A percentile compares a stretch with the other conserved stretches of the same genome.
Conservation (phyloP, 1,140 invertebrate genomes). For the Lepidotrigona ventralis region DNA sequence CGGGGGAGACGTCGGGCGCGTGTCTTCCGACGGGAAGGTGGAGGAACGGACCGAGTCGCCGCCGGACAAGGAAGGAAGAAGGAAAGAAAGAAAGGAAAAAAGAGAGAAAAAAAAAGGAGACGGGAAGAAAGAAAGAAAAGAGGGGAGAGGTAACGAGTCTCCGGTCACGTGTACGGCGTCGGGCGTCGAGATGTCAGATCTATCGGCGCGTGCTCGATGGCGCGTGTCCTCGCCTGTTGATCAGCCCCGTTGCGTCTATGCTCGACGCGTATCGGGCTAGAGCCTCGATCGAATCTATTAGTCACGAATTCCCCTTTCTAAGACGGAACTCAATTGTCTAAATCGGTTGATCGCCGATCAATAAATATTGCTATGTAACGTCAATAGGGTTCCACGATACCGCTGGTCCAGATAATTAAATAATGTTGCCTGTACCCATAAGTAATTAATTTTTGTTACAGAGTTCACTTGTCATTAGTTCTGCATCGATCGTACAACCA, state of each 20-base stretch:
- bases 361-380: background rate
- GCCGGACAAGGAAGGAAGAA: background rate
- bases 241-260: constrained; percentile 49
- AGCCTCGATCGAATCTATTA: constrained; percentile 38
- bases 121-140: constrained; percentile 48
- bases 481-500: too few species aligned
- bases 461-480: too few species aligned
- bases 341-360: background rate
- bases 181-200: constrained; percentile 67
- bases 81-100: background rate
- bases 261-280: constrained; percentile 34
- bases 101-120: constrained; percentile 47
- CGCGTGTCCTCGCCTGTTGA: constrained; percentile 70
- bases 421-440: too few species aligned
- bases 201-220: constrained; percentile 69
- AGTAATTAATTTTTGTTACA: too few species aligned
- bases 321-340: constrained; percentile 18
- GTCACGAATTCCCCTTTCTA: constrained; percentile 50
- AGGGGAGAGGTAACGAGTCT: constrained; percentile 62
- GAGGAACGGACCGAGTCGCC: constrained; percentile 13
- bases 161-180: constrained; percentile 72
- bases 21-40: constrained; percentile 69
- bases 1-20: constrained; percentile 66
- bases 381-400: background rate
- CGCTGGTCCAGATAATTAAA: background rate